Evolutionary conservation across 2,888 invertebrate species (phyloP), one percentile per base, ranked within the genome.

Genomic region (Phyllotreta striolata): DNA sequence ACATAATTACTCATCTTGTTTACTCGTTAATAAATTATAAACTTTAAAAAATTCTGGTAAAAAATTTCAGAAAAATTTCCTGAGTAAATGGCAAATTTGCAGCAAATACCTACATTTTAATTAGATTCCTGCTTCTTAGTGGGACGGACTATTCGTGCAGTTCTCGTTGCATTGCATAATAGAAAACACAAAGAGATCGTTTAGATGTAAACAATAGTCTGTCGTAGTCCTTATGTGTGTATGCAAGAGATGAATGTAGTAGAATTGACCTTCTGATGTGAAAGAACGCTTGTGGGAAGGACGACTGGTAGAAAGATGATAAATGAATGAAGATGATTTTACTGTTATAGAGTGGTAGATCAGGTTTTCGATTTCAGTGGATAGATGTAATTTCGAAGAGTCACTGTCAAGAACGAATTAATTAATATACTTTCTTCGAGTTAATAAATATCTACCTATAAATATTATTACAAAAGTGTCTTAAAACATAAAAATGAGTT

Each of bases 281-380:
- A 37, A 12, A 40, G 12, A 59, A 10, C 59, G 59, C 52, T 59
- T 43, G 10, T 12, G 59, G 52, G 43, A 63, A 58, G 58, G 63
- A 57, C 51, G 51, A 51, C 59, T 24, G 39, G 14, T 35, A 59
- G 54, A 51, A 39, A 52, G 14, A 54, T 54, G 46, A 54, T 52
- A 10, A 38, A 54, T 63, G 63, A 63, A 63, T 54, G 63, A 63
- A 63, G 63, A 58, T 10, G 55, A 13, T 43, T 44, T 46, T 12
- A 24, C 51, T 57, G 41, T 44, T 54, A 1, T 54, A 1, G 39
- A 63, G 41, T 44, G 46, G 1, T 54, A 1, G 39, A 63, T 24
- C 63, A 52, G 54, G 63, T 63, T 58, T 58, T 55, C 24, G 4
- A 8, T 38, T 57, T 8, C 12, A 9, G 13, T 35, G 34, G 46